Conservation (phyloP, 2,113 vertebrate genomes). For the Dendrocopos noguchii region DNA sequence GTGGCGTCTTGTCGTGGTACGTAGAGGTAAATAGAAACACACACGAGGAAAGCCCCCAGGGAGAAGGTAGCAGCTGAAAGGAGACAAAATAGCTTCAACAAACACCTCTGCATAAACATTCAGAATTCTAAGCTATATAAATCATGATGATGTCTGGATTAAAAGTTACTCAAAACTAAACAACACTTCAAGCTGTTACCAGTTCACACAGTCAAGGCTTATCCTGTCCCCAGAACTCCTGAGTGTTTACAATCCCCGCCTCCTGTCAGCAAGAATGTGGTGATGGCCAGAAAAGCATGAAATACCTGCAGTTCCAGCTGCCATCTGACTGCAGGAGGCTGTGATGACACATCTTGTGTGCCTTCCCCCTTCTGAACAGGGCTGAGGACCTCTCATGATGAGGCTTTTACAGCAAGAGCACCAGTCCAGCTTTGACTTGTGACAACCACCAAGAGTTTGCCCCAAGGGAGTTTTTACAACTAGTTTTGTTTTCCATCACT, state of each 20-base stretch:
- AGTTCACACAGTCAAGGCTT: not conserved
- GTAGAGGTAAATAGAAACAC: constrained; percentile 95
- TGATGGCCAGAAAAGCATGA: not conserved
- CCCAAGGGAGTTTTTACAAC: not conserved
- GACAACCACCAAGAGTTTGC: not conserved
- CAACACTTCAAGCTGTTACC: not conserved
- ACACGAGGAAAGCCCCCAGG: constrained; percentile 87
- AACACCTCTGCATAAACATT: not conserved
- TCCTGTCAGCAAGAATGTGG: not conserved
- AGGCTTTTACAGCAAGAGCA: not conserved
- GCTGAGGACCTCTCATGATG: not conserved
- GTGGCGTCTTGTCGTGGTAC: constrained; percentile 93
- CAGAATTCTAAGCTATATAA: not conserved
- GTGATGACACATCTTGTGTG: not conserved
- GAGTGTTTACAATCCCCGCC: not conserved
- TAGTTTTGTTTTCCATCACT: not conserved
- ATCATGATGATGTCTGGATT: not conserved
- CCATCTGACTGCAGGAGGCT: not conserved
- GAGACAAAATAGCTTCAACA: constrained; percentile 2
- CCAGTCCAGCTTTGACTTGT: not conserved
- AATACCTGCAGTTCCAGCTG: not conserved
- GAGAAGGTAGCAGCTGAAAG: constrained; percentile 85
- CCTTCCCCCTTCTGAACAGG: not conserved
- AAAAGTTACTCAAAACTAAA: not conserved
- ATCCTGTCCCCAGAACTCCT: not conserved